phyloP scores from a whole-genome alignment of 1,140 invertebrate genomes.

The Rhagoletis pomonella region DNA sequence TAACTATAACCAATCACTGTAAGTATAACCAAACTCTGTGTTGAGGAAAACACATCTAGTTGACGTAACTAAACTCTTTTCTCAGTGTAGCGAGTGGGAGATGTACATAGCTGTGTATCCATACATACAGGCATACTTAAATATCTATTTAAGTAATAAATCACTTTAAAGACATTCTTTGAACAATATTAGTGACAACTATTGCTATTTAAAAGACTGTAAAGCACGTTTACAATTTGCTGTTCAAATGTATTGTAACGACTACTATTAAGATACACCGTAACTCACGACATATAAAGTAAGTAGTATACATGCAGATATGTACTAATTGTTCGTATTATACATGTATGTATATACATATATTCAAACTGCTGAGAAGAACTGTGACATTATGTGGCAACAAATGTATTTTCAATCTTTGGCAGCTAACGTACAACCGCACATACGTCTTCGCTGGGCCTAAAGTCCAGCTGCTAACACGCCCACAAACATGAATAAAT shows the following conservation, averaged over 20 bases:
- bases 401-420: not conserved
- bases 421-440: not conserved
- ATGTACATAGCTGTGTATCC: not conserved
- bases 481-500: not conserved
- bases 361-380: not conserved
- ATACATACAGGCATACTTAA: not conserved
- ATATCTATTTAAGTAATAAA: not conserved
- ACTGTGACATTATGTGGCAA: not conserved
- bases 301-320: not conserved
- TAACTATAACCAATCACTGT: too few relatives aligned
- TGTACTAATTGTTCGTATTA: not conserved
- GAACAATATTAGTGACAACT: constrained; percentile 28
- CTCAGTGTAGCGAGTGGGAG: not conserved
- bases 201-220: constrained; percentile 4
- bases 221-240: not conserved
- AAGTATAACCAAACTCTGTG: too few relatives aligned
- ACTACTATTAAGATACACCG: too few relatives aligned
- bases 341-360: not conserved
- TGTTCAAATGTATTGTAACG: not conserved
- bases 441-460: not conserved
- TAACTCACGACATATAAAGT: not conserved
- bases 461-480: not conserved
- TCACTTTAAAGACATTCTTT: constrained; percentile 33
- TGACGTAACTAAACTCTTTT: too few relatives aligned
- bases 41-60: too few relatives aligned